Conservation (phyloP, 2,888 invertebrate species). For the Diplazon laetatorius region DNA sequence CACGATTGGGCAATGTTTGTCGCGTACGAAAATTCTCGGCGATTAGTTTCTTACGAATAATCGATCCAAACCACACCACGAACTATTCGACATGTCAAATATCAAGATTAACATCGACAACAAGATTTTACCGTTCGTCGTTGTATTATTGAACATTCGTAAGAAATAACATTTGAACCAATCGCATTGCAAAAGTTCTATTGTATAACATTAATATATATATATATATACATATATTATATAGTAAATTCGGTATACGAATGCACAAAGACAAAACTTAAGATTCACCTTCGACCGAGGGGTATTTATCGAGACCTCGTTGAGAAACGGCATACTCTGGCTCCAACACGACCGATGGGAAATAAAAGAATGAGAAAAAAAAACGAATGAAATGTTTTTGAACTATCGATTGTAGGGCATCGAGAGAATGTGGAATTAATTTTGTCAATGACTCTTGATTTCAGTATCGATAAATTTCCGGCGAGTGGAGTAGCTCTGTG, state of each 20-base stretch:
- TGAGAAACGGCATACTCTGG: conserved; percentile 4
- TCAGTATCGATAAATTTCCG: conserved; percentile 57
- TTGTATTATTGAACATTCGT: not conserved
- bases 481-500: not conserved
- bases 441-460: conserved; percentile 48
- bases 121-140: not conserved
- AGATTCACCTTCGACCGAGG: not conserved
- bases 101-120: not conserved
- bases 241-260: conserved; percentile 13
- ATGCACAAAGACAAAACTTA: conserved; percentile 7
- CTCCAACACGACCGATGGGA: too few relatives aligned
- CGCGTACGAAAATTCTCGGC: not conserved
- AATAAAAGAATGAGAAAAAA: not conserved
- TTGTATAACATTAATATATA: not conserved
- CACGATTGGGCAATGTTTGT: not conserved
- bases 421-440: conserved; percentile 48
- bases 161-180: not conserved
- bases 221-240: not conserved
- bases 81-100: not conserved
- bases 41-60: not conserved
- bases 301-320: conserved; percentile 8
- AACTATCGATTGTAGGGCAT: conserved; percentile 33
- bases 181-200: not conserved
- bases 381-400: conserved; percentile 4
- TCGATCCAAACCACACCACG: not conserved